phyloP scores from a whole-genome alignment of 2,888 invertebrate species.

The Coelopa pilipes region DNA sequence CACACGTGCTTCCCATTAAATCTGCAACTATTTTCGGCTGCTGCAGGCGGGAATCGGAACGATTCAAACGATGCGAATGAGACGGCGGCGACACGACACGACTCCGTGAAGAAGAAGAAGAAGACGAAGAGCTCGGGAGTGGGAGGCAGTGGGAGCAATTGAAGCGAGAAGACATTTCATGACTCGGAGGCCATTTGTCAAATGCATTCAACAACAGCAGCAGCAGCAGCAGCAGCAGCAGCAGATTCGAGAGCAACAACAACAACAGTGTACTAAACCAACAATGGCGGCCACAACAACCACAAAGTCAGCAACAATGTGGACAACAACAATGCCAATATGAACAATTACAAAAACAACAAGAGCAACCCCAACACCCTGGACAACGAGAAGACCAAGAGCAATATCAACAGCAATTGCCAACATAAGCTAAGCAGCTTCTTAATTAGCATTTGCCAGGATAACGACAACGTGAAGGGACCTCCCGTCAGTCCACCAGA shows the following conservation, averaged over 20 bases:
- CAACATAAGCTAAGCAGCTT: conserved; percentile 12
- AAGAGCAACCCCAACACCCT: background rate
- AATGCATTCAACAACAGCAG: conserved; percentile 9
- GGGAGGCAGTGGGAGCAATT: conserved; percentile 15
- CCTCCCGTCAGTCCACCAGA: too few relatives aligned
- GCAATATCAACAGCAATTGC: background rate
- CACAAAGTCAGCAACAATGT: too few relatives aligned
- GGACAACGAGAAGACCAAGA: background rate
- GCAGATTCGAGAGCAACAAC: background rate
- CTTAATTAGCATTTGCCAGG: conserved; percentile 29
- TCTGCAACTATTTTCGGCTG: conserved; percentile 21
- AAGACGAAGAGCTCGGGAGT: background rate
- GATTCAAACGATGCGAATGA: background rate
- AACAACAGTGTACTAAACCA: background rate
- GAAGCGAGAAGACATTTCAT: conserved; percentile 24
- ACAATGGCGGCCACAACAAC: too few relatives aligned
- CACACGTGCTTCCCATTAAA: conserved; percentile 60
- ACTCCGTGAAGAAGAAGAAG: background rate
- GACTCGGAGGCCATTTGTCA: conserved; percentile 26
- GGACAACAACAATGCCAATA: too few relatives aligned
- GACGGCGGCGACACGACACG: background rate
- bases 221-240: conserved; percentile 12
- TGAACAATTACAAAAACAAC: background rate
- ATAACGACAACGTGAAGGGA: conserved; percentile 12
- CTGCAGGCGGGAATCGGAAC: background rate